These are phyloP conservation scores for Bettongia penicillata DNA, from an alignment of 2,113 vertebrate genomes.

Conservation along the genomic window DNA sequence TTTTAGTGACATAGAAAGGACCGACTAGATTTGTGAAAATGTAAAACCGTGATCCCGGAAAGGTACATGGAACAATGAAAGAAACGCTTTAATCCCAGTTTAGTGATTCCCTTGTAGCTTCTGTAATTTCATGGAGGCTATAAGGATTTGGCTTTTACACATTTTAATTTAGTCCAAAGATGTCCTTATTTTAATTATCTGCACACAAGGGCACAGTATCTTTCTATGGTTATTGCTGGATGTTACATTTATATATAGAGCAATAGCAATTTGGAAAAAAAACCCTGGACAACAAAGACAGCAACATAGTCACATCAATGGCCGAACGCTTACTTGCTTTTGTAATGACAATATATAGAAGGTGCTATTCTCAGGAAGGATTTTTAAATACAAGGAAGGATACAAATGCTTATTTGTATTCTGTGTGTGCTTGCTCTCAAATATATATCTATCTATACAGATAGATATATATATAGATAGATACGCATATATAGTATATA, in stretches of 20 bases:
- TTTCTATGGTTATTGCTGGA: slow-evolving; percentile 71
- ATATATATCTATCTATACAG: background rate
- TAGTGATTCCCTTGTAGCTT: slow-evolving; percentile 70
- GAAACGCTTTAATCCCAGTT: slow-evolving; percentile 60
- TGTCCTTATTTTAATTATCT: slow-evolving; percentile 80
- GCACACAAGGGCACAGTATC: slow-evolving; percentile 73
- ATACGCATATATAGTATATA: background rate
- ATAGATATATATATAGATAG: too few relatives aligned
- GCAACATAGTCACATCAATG: slow-evolving; percentile 62
- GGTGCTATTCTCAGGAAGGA: slow-evolving; percentile 62
- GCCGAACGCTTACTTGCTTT: slow-evolving; percentile 71
- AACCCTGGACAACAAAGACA: background rate
- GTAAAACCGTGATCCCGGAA: slow-evolving; percentile 56
- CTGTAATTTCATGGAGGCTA: slow-evolving; percentile 77
- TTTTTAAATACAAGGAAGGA: background rate
- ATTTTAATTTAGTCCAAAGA: slow-evolving; percentile 80
- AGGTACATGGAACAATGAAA: slow-evolving; percentile 58
- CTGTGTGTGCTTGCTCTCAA: background rate
- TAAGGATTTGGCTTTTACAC: slow-evolving; percentile 77
- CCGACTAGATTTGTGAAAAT: slow-evolving; percentile 69
- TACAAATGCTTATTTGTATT: background rate
- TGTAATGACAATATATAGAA: slow-evolving; percentile 63
- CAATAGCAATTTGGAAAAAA: slow-evolving; percentile 65
- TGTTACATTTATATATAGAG: slow-evolving; percentile 75
- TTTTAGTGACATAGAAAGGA: slow-evolving; percentile 64